Conservation (phyloP, 2,888 invertebrate species). For the Pyrrhosoma nymphula region DNA sequence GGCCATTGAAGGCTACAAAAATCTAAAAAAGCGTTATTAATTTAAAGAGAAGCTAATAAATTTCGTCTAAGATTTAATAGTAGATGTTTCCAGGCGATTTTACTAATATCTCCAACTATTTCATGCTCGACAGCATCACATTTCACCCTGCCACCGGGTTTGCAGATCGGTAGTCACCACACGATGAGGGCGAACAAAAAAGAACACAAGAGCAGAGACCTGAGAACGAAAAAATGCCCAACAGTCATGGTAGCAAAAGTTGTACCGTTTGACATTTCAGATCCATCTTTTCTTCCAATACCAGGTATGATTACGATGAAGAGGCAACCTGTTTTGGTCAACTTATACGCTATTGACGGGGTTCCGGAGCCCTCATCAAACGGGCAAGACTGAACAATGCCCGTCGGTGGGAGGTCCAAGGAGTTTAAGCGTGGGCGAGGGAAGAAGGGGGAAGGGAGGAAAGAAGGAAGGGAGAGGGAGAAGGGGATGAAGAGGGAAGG, state of each 20-base stretch:
- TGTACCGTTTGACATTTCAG: background rate
- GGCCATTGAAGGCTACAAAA: no score
- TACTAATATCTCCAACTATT: no score
- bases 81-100: no score
- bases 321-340: background rate
- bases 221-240: background rate
- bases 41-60: no score
- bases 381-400: background rate
- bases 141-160: no score
- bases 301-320: background rate
- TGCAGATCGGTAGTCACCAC: background rate
- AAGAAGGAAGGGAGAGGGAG: background rate
- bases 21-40: no score
- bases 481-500: background rate
- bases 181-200: background rate
- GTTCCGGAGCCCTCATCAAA: background rate
- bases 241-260: background rate
- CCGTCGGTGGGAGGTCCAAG: background rate
- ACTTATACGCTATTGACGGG: background rate
- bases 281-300: background rate
- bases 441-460: background rate
- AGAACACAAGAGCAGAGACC: background rate
- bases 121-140: no score
- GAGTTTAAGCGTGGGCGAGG: background rate
- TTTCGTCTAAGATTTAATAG: no score